Evolutionary conservation across 2,797 vertebrate species (phyloP).

Genomic region (Rallus crepitans): DNA sequence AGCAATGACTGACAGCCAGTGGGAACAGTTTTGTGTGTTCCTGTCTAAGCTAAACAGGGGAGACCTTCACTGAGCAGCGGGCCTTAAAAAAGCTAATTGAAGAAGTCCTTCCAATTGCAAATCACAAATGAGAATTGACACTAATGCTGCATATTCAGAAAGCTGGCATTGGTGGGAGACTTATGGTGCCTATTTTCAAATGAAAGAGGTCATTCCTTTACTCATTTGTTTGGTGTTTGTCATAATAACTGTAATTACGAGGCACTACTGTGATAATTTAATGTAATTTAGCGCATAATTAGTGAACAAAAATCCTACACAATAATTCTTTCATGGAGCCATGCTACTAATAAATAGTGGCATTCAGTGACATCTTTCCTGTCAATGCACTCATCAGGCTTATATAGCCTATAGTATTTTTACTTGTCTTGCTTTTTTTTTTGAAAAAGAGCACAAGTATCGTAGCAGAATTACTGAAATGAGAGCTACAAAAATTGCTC

Average conservation of each 20-base stretch:
- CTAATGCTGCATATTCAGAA: slow-evolving; percentile 27
- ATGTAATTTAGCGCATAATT: slow-evolving; percentile 66
- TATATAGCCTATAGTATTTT: background rate
- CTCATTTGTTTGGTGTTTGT: slow-evolving; percentile 62
- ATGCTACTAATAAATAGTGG: slow-evolving; percentile 22
- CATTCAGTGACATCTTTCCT: slow-evolving; percentile 34
- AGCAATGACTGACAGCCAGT: background rate
- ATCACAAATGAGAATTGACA: slow-evolving; percentile 42
- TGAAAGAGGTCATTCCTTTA: slow-evolving; percentile 55
- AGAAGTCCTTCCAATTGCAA: slow-evolving; percentile 27
- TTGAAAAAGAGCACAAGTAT: background rate
- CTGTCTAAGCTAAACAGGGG: background rate
- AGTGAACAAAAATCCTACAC: slow-evolving; percentile 52
- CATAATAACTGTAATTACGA: slow-evolving; percentile 71
- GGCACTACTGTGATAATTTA: slow-evolving; percentile 62
- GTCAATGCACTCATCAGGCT: background rate
- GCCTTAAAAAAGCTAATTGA: slow-evolving; percentile 16
- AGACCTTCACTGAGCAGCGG: background rate
- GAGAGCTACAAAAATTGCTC: background rate
- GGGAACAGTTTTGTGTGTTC: background rate
- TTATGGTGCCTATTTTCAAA: slow-evolving; percentile 50
- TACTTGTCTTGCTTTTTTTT: background rate
- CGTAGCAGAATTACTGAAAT: slow-evolving; percentile 20
- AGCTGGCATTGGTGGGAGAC: slow-evolving; percentile 38
- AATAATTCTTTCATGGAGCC: slow-evolving; percentile 29